Base-by-base conservation (phyloP, 2,888 invertebrate genomes). In the Ormia ochracea region DNA sequence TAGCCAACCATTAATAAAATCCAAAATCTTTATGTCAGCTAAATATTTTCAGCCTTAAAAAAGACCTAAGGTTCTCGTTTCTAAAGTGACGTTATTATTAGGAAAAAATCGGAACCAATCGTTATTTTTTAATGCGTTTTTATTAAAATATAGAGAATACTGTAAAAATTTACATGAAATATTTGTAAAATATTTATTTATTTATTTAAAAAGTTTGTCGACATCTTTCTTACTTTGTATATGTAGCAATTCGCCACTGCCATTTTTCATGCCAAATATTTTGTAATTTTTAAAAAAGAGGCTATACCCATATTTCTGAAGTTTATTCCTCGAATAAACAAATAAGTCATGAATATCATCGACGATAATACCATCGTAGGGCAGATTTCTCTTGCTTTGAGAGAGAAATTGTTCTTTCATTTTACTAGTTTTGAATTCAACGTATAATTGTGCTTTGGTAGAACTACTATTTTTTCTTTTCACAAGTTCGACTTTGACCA, bases 371-470 rank as follows among this genome's bases (percentile, higher is more conserved):
- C 12, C 12, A 4, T 38, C 43, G 10, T n/a, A 10, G 31, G 17
- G n/a, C 61, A 19, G 0, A 10, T 12, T 43, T 43, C 50, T 33
- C 3, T 43, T 23, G 4, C 52, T 78, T 14, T 76, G 65, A 7
- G 5, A 5, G 31, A 81, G 33, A 61, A 82, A 82, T n/a, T 48
- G 19, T n/a, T 12, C 12, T 70, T 78, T 81, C 14, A 45, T 23
- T 0, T 73, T 19, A 5, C 17, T 19, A 1, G 7, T 45, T 19
- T 72, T 75, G 17, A 82, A 82, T 48, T 63, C 43, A 21, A 69
- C 79, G n/a, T 33, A 10, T 38, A 82, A 14, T 6, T 61, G 19
- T 5, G 31, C 38, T 10, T 31, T 72, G 1, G 28, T 38, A n/a
- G 48, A 33, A 4, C 1, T n/a, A 5, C 14, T 50, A 2, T 76